Conservation (phyloP, 1,140 invertebrate species). For the Marisa cornuarietis region DNA sequence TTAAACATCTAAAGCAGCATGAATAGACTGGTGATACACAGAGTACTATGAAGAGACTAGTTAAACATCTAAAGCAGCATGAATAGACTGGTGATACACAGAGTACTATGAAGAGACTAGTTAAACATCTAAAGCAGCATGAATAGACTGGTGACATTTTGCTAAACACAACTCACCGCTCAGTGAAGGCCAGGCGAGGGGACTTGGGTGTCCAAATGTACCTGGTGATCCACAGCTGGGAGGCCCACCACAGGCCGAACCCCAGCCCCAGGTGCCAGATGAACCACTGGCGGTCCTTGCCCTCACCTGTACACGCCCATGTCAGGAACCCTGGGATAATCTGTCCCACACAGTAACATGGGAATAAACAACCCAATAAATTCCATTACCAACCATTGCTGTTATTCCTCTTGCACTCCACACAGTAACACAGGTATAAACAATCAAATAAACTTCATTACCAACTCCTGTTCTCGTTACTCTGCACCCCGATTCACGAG, state of each 20-base stretch:
- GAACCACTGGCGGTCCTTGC: conserved; percentile 35
- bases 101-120: too few relatives aligned
- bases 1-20: too few relatives aligned
- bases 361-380: too few relatives aligned
- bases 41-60: conserved; percentile 84
- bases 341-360: conserved; percentile 16
- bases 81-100: neutral
- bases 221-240: conserved; percentile 94
- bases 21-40: too few relatives aligned
- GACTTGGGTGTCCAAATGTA: conserved; percentile 98
- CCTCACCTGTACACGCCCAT: conserved; percentile 39
- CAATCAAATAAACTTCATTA: too few relatives aligned
- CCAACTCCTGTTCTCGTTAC: too few relatives aligned
- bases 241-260: conserved; percentile 82
- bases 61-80: neutral
- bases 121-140: too few relatives aligned
- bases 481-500: too few relatives aligned
- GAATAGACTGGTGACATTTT: too few relatives aligned
- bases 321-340: conserved; percentile 36
- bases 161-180: conserved; percentile 72
- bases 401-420: too few relatives aligned
- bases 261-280: conserved; percentile 68
- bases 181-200: conserved; percentile 93
- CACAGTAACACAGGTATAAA: too few relatives aligned
- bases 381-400: too few relatives aligned